Base-by-base conservation (phyloP, 2,113 vertebrate genomes). In the Peromyscus californicus region DNA sequence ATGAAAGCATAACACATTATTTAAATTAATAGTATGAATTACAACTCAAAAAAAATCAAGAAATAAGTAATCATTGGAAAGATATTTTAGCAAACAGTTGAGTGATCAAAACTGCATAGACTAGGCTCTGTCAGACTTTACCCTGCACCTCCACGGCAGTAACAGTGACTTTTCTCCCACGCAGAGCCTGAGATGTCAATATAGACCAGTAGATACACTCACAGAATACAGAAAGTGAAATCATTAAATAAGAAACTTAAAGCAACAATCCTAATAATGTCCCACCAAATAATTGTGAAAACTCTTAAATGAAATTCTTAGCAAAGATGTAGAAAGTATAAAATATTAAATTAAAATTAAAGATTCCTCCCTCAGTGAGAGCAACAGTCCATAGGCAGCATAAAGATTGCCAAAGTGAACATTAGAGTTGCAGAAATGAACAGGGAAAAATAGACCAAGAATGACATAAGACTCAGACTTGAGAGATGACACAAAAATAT, bases 221-320 rank as follows among this genome's bases (percentile, higher is more conserved):
- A 85, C 12, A 51, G 0, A 78, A 42, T 51, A 69, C 61, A 85
- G 31, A n/a, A 13, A 26, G 42, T 93, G 24, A 33, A 33, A 95
- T 79, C 78, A 70, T 42, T 79, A 79, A 42, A 45, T 17, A 42
- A 42, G 51, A 59, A 70, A 67, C 70, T 15, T 61, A 89, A 54
- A 89, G 51, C 39, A 63, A 15, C 8, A 22, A 3, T 63, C 51
- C 45, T 54, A 84, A 84, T 42, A 63, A 69, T 61, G 15, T 42
- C 48, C n/a, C 63, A 72, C 39, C 26, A 89, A 31, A 36, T 21
- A 83, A 83, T 39, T 61, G 59, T 31, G 70, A 84, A 57, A 19
- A 59, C n/a, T 89, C 39, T 61, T 42, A 72, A 93, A 79, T 54
- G 7, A 26, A 79, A 90, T 65, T 70, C 84, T 89, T 67, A 82